Conservation (phyloP, 2,888 invertebrate genomes). For the Ochropleura leucogaster region DNA sequence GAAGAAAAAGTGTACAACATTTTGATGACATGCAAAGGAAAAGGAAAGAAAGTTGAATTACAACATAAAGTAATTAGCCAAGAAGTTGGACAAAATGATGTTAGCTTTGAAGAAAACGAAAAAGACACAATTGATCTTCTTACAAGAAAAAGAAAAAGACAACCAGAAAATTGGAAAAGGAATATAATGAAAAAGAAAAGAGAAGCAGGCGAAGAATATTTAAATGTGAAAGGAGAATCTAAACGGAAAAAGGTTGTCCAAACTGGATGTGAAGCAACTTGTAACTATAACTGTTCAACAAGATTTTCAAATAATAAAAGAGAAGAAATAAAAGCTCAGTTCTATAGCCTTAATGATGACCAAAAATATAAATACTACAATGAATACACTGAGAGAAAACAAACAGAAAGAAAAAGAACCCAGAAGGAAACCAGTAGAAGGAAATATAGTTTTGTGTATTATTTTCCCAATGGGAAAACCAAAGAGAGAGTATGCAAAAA, state of each 20-base stretch:
- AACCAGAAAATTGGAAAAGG: background rate
- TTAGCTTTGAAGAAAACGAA: background rate
- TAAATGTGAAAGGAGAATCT: constrained; percentile 2
- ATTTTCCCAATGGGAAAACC: constrained; percentile 2
- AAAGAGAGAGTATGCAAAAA: constrained; percentile 2
- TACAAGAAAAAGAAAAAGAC: constrained; percentile 6
- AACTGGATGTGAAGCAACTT: constrained; percentile 7
- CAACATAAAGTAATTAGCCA: no score
- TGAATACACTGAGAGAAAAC: constrained; percentile 4
- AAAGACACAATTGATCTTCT: background rate
- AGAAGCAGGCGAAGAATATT: constrained; percentile 6
- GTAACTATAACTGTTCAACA: constrained; percentile 4
- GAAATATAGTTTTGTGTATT: constrained; percentile 7
- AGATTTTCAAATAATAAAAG: constrained; percentile 3
- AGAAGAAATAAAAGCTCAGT: background rate
- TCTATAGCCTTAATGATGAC: constrained; percentile 1
- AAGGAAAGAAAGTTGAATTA: no score
- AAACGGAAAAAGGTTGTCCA: background rate
- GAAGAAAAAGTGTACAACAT: no score
- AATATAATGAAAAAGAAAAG: constrained; percentile 4
- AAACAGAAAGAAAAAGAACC: constrained; percentile 6
- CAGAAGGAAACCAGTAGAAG: constrained; percentile 5
- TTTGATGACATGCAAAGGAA: no score
- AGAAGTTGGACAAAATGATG: background rate
- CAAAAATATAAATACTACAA: background rate